Percentiles rank a stretch among this genome's conserved stretches.
These are phyloP conservation scores for Stomatorhinus walkeri DNA, from an alignment of 2,797 vertebrate species.

Conservation along the genomic window DNA sequence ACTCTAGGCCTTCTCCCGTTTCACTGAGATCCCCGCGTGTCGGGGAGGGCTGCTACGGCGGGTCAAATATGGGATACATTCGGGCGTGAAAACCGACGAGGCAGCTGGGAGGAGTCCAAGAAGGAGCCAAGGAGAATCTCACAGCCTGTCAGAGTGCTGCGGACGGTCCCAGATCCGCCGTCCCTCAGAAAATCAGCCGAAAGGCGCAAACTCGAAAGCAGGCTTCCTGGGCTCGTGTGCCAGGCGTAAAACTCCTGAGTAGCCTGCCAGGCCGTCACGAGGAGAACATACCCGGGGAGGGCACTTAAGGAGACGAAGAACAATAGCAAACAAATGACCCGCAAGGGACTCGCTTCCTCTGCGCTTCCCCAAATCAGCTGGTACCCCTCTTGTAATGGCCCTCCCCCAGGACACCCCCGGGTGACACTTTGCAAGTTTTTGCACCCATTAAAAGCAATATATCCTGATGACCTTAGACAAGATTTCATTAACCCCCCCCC, in stretches of 20 bases:
- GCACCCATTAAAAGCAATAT: constrained; percentile 5
- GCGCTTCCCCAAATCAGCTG: not conserved
- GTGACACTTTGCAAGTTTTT: not conserved
- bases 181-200: constrained; percentile 14
- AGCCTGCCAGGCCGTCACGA: not conserved
- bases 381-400: not conserved
- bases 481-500: constrained; percentile 34
- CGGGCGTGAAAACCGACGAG: not conserved
- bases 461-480: constrained; percentile 43
- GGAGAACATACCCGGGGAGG: not conserved
- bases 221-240: not conserved
- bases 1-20: constrained; percentile 41
- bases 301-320: not conserved
- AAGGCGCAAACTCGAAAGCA: constrained; percentile 16
- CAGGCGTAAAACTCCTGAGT: not conserved
- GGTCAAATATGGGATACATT: not conserved
- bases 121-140: not conserved
- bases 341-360: not conserved
- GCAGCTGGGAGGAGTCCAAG: not conserved
- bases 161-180: not conserved
- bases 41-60: not conserved
- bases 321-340: not conserved
- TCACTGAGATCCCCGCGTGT: constrained; percentile 29
- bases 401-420: not conserved
- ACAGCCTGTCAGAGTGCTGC: not conserved